Conservation (phyloP, 2,113 vertebrate species). For the Cygnus buccinator region DNA sequence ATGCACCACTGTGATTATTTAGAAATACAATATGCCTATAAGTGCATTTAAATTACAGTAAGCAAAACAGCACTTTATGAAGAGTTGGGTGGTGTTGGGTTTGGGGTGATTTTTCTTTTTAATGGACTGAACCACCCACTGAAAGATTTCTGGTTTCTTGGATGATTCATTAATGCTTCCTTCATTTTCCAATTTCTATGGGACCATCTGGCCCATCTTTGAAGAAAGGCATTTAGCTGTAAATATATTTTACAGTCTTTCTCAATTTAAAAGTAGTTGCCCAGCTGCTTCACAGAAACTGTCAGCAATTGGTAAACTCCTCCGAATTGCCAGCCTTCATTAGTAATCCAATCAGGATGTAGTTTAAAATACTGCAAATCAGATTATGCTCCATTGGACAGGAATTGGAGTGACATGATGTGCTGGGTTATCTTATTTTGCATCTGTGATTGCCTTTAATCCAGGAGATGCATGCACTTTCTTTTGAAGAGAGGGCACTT, state of each 20-base stretch:
- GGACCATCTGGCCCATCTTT: conserved; percentile 67
- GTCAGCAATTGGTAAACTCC: conserved; percentile 64
- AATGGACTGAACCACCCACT: conserved; percentile 55
- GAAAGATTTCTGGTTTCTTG: conserved; percentile 63
- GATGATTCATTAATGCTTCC: conserved; percentile 65
- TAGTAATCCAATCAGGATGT: conserved; percentile 70
- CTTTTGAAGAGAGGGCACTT: not conserved
- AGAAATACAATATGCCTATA: conserved; percentile 29
- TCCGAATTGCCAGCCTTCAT: conserved; percentile 54
- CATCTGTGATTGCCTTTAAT: conserved; percentile 50
- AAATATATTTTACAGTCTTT: conserved; percentile 68
- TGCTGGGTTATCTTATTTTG: conserved; percentile 56
- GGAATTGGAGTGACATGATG: conserved; percentile 50
- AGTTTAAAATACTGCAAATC: conserved; percentile 62
- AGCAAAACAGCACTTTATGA: conserved; percentile 25
- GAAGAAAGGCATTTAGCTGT: conserved; percentile 63
- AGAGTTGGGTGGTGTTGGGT: not conserved
- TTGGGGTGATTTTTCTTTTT: conserved; percentile 65
- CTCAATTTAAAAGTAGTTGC: conserved; percentile 69
- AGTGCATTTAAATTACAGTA: conserved; percentile 16
- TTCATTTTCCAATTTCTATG: conserved; percentile 68
- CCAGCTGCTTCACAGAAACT: conserved; percentile 68
- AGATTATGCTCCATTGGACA: conserved; percentile 47
- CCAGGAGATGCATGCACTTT: not conserved
- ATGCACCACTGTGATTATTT: conserved; percentile 20